Base-by-base conservation (phyloP, 2,113 vertebrate genomes). In the Sylvietta virens region DNA sequence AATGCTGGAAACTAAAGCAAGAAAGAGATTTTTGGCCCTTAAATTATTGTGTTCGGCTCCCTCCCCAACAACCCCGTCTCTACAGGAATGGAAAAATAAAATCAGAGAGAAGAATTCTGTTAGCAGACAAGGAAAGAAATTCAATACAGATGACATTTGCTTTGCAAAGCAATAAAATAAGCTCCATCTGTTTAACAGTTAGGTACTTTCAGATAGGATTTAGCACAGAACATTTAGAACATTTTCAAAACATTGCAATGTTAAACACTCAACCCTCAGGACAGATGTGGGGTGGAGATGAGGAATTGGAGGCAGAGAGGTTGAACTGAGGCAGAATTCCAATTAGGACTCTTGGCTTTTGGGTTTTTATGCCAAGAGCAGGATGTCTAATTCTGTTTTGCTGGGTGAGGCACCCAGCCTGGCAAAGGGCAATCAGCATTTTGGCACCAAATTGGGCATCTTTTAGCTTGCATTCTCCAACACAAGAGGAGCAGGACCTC, bases 71-170 rank as follows among this genome's bases (percentile, higher is more conserved):
- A 39, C 26, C 3, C 26, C 33, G 44, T 79, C 62, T 95, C 33
- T 79, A 54, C 54, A 82, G 64, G 57, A 82, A 90, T 69, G 45
- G 53, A 53, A 86, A 91, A 80, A 86, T 65, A 62, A 65, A 19
- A 17, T 71, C n/a, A 54, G 62, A 57, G 56, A 71, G 70, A 31
- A 90, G 54, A 69, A 85, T 88, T 70, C 88, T 85, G 51, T 58
- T 93, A 83, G 53, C 86, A 86, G 83, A 84, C 48, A 81, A 94
- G 79, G 85, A 76, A 84, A 90, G 73, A 94, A 96, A 92, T 91
- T 94, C 76, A 91, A 88, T 94, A 84, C 86, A 82, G 80, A 94
- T 96, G 91, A 86, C 81, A 93, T 95, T 95, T 94, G 92, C 90
- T 94, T 87, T 79, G 84, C 73, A 95, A 82, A 93, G 94, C 60